Evolutionary conservation across 2,113 vertebrate species (phyloP).

Genomic region (Colistium nudipinnis): DNA sequence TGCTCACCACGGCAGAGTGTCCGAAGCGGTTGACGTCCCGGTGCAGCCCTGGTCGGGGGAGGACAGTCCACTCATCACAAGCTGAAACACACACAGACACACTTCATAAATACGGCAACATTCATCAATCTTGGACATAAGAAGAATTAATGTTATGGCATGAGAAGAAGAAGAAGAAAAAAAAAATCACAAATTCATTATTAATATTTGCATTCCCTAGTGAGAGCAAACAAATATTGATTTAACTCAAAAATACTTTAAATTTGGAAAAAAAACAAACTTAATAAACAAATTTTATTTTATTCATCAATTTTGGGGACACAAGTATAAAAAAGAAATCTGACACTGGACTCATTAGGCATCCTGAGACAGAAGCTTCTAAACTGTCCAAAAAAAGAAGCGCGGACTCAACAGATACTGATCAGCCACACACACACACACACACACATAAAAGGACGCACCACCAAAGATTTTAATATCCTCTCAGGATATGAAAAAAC

Average conservation of each 20-base stretch:
- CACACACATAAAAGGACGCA: slow-evolving; percentile 13
- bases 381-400: slow-evolving; percentile 21
- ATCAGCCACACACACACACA: slow-evolving; percentile 33
- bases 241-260: too few relatives aligned
- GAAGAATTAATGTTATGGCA: too few relatives aligned
- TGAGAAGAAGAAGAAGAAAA: too few relatives aligned
- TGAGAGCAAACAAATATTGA: too few relatives aligned
- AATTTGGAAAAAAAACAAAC: too few relatives aligned
- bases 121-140: too few relatives aligned
- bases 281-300: too few relatives aligned
- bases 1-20: slow-evolving; percentile 86
- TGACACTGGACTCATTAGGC: too few relatives aligned
- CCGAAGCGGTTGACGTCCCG: slow-evolving; percentile 90
- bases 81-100: slow-evolving; percentile 66
- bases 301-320: too few relatives aligned
- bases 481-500: slow-evolving; percentile 80
- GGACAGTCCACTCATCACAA: slow-evolving; percentile 88
- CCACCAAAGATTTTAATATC: slow-evolving; percentile 75
- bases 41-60: slow-evolving; percentile 85
- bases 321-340: too few relatives aligned
- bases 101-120: background rate
- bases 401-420: slow-evolving; percentile 37
- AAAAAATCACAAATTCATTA: too few relatives aligned
- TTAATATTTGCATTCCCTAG: too few relatives aligned
- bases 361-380: slow-evolving; percentile 4